These are phyloP conservation scores for Piscicola geometra DNA, from an alignment of 2,888 invertebrate genomes.

Conservation along the genomic window DNA sequence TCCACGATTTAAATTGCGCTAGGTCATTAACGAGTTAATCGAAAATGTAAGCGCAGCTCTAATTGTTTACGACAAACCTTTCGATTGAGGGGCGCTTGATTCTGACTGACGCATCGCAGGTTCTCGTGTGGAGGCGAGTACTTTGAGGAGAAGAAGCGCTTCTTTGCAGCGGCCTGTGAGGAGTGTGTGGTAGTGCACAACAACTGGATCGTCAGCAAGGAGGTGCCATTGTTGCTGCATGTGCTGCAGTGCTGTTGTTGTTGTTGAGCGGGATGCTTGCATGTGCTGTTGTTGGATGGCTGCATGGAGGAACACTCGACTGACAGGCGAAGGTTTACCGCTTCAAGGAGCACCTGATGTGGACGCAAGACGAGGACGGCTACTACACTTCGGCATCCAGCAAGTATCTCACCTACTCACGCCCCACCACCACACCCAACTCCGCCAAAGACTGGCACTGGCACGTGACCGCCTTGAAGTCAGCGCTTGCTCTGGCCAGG, in stretches of 20 bases:
- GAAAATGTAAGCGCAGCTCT: too few species aligned
- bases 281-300: too few species aligned
- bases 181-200: constrained; percentile 40
- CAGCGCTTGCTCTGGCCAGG: background rate
- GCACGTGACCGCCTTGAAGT: background rate
- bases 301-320: too few species aligned
- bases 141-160: constrained; percentile 36
- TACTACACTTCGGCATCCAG: background rate
- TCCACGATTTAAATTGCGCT: too few species aligned
- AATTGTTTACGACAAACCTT: too few species aligned
- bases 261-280: too few species aligned
- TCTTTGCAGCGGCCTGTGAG: constrained; percentile 19
- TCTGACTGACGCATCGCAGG: background rate
- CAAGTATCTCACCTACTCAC: background rate
- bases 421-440: too few species aligned
- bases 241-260: too few species aligned
- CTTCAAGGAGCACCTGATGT: background rate
- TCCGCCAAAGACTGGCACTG: background rate
- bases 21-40: too few species aligned
- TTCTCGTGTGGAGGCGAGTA: constrained; percentile 39
- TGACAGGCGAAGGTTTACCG: constrained; percentile 20
- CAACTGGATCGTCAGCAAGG: constrained; percentile 40
- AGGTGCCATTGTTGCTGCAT: too few species aligned
- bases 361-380: background rate
- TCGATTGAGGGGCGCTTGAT: too few species aligned